phyloP scores from a whole-genome alignment of 2,797 vertebrate species.

The Fundulus diaphanus region DNA sequence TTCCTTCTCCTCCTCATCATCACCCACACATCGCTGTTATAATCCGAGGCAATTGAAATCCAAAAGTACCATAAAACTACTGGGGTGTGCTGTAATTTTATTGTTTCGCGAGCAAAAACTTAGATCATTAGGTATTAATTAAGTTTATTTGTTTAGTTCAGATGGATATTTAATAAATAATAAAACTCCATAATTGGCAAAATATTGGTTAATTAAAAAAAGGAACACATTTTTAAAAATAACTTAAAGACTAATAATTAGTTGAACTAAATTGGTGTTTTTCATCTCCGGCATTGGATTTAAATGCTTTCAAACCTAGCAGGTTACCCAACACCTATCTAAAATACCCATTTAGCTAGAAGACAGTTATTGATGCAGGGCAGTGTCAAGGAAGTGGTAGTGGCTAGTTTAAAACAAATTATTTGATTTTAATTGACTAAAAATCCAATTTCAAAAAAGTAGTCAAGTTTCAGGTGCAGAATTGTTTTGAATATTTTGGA shows the following conservation, averaged over 20 bases:
- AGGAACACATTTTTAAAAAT: no score
- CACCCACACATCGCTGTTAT: slow-evolving; percentile 32
- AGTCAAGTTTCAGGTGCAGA: background rate
- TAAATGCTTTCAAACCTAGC: no score
- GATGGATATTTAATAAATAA: no score
- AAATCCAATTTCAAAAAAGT: background rate
- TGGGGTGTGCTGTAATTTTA: background rate
- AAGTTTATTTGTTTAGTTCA: no score
- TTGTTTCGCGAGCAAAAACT: background rate
- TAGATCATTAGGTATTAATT: no score
- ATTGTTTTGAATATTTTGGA: background rate
- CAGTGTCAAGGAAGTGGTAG: background rate
- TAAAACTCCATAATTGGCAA: background rate
- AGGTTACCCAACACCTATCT: no score
- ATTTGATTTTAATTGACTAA: background rate
- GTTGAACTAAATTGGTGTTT: background rate
- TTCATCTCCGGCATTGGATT: background rate
- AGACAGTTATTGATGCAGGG: no score
- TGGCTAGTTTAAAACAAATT: background rate
- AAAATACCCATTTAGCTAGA: background rate
- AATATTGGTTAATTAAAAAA: background rate
- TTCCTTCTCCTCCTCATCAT: slow-evolving; percentile 32
- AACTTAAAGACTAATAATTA: background rate
- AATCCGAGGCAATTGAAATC: slow-evolving; percentile 43
- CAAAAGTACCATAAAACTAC: slow-evolving; percentile 10